Evolutionary conservation across 2,797 vertebrate genomes (phyloP).

Genomic region (Coregonus suidteri): DNA sequence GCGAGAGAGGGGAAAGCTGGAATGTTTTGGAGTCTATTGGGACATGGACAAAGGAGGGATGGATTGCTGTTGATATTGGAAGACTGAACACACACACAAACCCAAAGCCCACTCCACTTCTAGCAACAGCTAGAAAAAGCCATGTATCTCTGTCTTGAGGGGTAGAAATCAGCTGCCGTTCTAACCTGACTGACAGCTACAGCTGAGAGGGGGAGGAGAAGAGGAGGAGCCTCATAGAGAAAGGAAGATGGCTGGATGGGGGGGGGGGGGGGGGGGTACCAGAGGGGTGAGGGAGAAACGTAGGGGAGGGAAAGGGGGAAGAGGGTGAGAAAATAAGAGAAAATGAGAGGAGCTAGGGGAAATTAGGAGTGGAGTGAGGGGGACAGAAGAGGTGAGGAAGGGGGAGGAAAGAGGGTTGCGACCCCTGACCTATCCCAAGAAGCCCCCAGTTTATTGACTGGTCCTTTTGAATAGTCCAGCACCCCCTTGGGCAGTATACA

Average conservation of each 20-base stretch:
- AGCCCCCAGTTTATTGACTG: neutral
- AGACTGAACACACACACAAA: conserved; percentile 30
- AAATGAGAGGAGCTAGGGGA: neutral
- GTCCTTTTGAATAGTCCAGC: too few relatives aligned
- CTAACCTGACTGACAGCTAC: conserved; percentile 69
- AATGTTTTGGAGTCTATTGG: neutral
- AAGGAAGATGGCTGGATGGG: neutral
- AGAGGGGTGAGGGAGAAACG: neutral
- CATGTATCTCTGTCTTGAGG: neutral
- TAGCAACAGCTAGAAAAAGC: conserved; percentile 23
- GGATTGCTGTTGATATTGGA: neutral
- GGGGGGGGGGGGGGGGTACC: neutral
- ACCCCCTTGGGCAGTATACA: too few relatives aligned
- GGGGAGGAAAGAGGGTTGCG: neutral
- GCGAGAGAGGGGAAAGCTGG: neutral
- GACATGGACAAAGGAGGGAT: neutral
- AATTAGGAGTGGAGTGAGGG: neutral
- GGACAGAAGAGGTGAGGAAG: neutral
- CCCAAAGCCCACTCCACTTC: conserved; percentile 2
- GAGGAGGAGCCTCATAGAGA: neutral
- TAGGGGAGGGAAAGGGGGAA: neutral
- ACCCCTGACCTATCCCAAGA: neutral
- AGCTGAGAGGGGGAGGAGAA: conserved; percentile 60
- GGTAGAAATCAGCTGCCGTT: conserved; percentile 12
- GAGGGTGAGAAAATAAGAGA: neutral